Base-by-base conservation (phyloP, 2,888 invertebrate species). In the Hyppa rectilinea region DNA sequence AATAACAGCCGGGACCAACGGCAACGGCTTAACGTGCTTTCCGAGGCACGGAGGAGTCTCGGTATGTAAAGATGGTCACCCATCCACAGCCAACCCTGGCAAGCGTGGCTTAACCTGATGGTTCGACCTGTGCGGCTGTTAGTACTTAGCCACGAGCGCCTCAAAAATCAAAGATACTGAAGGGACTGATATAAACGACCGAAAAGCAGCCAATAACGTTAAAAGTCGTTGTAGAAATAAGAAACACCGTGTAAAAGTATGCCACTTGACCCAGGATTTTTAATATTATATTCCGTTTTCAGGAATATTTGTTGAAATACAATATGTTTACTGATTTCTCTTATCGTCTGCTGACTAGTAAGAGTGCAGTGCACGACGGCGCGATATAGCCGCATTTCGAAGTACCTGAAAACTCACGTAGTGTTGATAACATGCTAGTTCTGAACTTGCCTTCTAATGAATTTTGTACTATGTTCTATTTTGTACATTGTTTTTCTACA, bases 381-480 rank as follows among this genome's bases (percentile, higher is more conserved):
- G 7, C 29, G 12, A 70, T 29, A 4, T 4, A 43, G 17, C 29
- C 17, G 47, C 6, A 40, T 55, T 65, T 50, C 17, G 10, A 47
- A 40, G 7, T 29, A 47, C 0, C n/a, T 23, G 20, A 56, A 40
- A 14, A 43, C 29, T 17, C 9, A 34, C 12, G n/a, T 45, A 17
- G 45, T 47, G 29, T 47, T 55, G 45, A 53, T 71, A 73, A 36
- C 6, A n/a, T 17, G 43, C 17, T 36, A 43, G 23, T 36, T 66
- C 14, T 36, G 12, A 23, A 68, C 67, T 43, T 31, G 20, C 31
- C 26, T 26, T 26, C 9, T 2, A 26, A 40, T 2, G 29, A 9
- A 10, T 49, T 29, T 26, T 40, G 40, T 34, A 40, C 26, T 34
- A 34, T 47, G 2, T 49, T 40, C n/a, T n/a, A n/a, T n/a, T n/a